Base-by-base conservation (phyloP, 2,113 vertebrate genomes). In the Caranx melampygus region DNA sequence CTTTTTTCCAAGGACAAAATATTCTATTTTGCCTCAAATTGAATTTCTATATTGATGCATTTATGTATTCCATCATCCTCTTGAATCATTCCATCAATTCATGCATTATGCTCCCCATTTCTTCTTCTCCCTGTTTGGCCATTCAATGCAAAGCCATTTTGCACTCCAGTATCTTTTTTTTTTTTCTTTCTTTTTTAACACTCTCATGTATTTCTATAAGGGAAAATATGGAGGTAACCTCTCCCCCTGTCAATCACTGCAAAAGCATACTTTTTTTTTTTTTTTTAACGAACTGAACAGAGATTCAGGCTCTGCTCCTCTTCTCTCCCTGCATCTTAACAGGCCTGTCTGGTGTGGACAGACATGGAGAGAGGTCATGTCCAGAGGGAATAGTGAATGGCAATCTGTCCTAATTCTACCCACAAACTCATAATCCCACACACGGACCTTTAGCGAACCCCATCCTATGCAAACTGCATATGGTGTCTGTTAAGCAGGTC, bases 21-120 rank as follows among this genome's bases (percentile, higher is more conserved):
- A 79, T 76, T 87, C 31, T 77, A 87, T 89, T 92, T 87, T 78
- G 47, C 55, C 47, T 81, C 20, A 63, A 81, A 87, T 80, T 84
- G 61, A 70, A 91, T 91, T 88, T 91, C 61, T 85, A 54, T 85
- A 82, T 77, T 87, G 81, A 90, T 89, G 88, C 86, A 90, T 92
- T 91, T 90, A 92, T 92, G 82, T 90, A 92, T 93, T 91, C 83
- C 82, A 90, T 91, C 92, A 82, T 87, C 49, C 58, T 60, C 61
- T 83, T 72, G 55, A 79, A 88, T 86, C 82, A 88, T 76, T 78
- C 79, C 73, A 84, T 89, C 87, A 82, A 45, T 89, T 91, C 84
- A 89, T 87, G 70, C 85, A 90, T 88, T 86, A 82, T 90, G 85
- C 78, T 63, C 67, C 44, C 40, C 60, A 73, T 81, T 85, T 78